phyloP scores from a whole-genome alignment of 2,797 vertebrate genomes.

The Hippopotamyrus pictus region DNA sequence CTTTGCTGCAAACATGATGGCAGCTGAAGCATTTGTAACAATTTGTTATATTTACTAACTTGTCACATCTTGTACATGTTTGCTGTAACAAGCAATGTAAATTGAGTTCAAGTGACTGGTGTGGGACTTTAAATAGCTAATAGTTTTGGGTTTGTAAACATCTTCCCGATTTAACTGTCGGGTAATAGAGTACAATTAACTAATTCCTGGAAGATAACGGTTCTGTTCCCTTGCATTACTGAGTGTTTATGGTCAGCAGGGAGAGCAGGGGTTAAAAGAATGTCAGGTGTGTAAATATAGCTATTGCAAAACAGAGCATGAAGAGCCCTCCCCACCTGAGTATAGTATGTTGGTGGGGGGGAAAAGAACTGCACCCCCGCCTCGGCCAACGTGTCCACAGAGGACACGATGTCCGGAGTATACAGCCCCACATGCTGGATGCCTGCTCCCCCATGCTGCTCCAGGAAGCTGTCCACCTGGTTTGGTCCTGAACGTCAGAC shows the following conservation, averaged over 20 bases:
- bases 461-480: conserved; percentile 81
- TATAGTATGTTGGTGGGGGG: conserved; percentile 78
- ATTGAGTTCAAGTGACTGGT: not conserved
- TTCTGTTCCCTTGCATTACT: not conserved
- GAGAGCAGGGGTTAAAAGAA: not conserved
- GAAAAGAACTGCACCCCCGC: conserved; percentile 69
- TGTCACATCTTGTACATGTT: not conserved
- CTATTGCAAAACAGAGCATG: not conserved
- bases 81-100: not conserved
- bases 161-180: not conserved
- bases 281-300: not conserved
- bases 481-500: conserved; percentile 51
- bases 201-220: not conserved
- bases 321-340: conserved; percentile 44
- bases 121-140: not conserved
- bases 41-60: not conserved
- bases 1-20: not conserved
- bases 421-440: conserved; percentile 84
- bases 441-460: conserved; percentile 70
- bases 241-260: not conserved
- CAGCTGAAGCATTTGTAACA: not conserved
- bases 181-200: not conserved
- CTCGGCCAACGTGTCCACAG: conserved; percentile 55
- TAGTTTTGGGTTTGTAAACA: not conserved
- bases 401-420: conserved; percentile 68